A percentile compares a stretch with the other conserved stretches of the same genome.
Evolutionary conservation across 2,888 invertebrate genomes (phyloP).

Genomic region (Melieria crassipennis): DNA sequence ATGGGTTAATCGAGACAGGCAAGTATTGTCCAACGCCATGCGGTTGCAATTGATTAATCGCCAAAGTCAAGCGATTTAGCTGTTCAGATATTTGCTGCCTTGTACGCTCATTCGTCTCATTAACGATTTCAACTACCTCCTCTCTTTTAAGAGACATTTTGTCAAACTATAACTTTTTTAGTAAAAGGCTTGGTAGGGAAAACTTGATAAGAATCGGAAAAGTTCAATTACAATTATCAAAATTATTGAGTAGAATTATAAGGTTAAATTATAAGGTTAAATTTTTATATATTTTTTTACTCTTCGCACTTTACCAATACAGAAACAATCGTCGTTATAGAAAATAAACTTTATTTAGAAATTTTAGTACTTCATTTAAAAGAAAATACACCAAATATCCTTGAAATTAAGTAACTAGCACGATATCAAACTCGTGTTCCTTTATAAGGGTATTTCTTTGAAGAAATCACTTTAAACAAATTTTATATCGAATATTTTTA

Average conservation of each 20-base stretch:
- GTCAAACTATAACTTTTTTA: conserved; percentile 18
- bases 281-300: neutral
- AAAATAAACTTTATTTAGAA: conserved; percentile 17
- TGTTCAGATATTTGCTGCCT: conserved; percentile 25
- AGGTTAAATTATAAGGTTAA: neutral
- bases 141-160: conserved; percentile 33
- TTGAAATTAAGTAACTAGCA: neutral
- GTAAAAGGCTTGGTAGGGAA: conserved; percentile 30
- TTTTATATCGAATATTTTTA: conserved; percentile 3
- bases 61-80: conserved; percentile 22
- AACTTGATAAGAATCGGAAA: conserved; percentile 24
- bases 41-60: conserved; percentile 29
- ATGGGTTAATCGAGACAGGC: conserved; percentile 15
- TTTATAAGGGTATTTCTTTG: conserved; percentile 1
- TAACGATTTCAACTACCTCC: conserved; percentile 25
- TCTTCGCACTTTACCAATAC: conserved; percentile 3
- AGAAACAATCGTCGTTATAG: conserved; percentile 7
- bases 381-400: neutral
- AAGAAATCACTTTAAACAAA: neutral
- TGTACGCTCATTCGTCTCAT: conserved; percentile 22
- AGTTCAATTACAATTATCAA: neutral
- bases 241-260: conserved; percentile 1
- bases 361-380: neutral
- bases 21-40: neutral
- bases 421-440: neutral